Base-by-base conservation (phyloP, 2,888 invertebrate genomes). In the Nysson spinosus region DNA sequence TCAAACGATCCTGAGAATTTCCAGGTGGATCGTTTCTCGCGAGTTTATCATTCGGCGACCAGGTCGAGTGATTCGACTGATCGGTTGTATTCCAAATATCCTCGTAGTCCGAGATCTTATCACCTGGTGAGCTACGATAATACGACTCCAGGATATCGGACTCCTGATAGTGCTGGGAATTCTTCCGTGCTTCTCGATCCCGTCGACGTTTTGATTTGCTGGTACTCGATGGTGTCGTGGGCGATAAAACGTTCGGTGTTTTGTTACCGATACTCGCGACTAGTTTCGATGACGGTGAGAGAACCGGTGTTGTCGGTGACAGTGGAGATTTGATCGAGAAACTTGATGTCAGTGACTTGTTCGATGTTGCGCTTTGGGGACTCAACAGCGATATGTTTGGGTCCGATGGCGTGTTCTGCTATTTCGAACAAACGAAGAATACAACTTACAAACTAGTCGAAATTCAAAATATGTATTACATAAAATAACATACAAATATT, bases 61-160 rank as follows among this genome's bases (percentile, higher is more conserved):
- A 85, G 7, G 84, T 85, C 1, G 84, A 83, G 6, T 81, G 83
- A 51, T 84, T 87, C 37, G 86, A 86, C 35, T 85, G 85, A 22
- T 87, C 87, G n/a, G 85, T 87, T 7, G 87, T 83, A 50, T 87
- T 87, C 97, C 97, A 97, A 77, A 97, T 93, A 85, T 97, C 97
- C 88, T 97, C 97, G 84, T 97, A 97, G 87, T 97, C 97, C 78
- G 96, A 96, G 39, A 95, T 93, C 89, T 97, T 97, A 84, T 97
- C 97, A 66, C 95, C 94, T 24, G 97, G 90, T 1, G 94, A 94
- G 87, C 96, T 96, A 77, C 94, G 90, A 84, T 94, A 96, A 83
- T 96, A 96, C 50, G 95, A 94, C 86, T 95, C 95, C 71, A 95
- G 88, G 64, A 95, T 95, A 83, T 95, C 95, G 12, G 95, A 95